Evolutionary conservation across 1,140 invertebrate genomes (phyloP), one percentile per base, ranked within the genome.

Genomic region (Drosophila ficusphila): DNA sequence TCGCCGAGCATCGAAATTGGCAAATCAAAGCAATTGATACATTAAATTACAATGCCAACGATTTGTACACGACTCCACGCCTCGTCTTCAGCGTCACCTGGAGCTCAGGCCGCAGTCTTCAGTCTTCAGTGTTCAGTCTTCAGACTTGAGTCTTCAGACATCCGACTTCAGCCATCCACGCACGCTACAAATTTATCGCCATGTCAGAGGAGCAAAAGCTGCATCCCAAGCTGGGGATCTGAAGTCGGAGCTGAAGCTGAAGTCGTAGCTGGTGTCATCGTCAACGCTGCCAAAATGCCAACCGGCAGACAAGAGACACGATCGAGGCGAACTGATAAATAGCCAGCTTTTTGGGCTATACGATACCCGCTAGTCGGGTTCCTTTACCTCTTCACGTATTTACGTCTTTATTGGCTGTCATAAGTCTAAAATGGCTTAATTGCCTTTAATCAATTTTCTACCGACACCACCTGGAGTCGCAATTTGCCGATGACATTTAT

Each of bases 11-110:
- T 60, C 62, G 74, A 88, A 88, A 88, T 88, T 88, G 82, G 83
- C 82, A 88, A 88, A 88, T 89, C 82, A 88, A 88, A 88, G 83
- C 82, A 88, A 88, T 88, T 88, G 82, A 88, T 88, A 88, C 82
- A 88, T 88, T 88, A 88, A 89, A 88, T 88, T 88, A 88, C 82
- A 88, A 88, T 88, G 77, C 82, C 85, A 81, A 89, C 77, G 82
- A 88, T 88, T 88, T 88, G 82, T 89, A 82, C 77, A 83, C 77
- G 81, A 82, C 70, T 86, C 82, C 79, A 79, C 79, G 81, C 79
- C 79, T 83, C 81, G 54, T 81, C 73, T 76, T 76, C 60, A 48
- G 62, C 51, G 56, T 60, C 67, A 52, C 39, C 56, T 44, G 51
- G 23, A 58, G 52, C 41, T 60, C 12, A 56, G 57, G 7, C 49